A percentile compares a stretch with the other conserved stretches of the same genome.
Evolutionary conservation across 2,113 vertebrate species (phyloP).

Genomic region (Gasterosteus aculeatus): DNA sequence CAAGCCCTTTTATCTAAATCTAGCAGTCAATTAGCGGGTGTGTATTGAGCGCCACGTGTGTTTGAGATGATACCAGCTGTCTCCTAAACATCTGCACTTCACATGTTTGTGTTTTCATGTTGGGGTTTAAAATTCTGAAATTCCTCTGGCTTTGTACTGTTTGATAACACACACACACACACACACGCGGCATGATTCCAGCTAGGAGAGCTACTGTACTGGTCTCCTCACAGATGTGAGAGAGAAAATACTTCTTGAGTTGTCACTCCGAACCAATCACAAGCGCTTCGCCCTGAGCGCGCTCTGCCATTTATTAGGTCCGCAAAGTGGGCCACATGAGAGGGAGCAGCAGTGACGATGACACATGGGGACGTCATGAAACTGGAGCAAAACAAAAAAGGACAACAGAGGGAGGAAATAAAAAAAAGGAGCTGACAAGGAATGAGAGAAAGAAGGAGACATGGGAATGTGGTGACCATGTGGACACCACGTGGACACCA

Average conservation of each 20-base stretch:
- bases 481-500: slow-evolving; percentile 41
- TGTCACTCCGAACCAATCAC: slow-evolving; percentile 43
- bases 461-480: slow-evolving; percentile 18
- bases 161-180: slow-evolving; percentile 30
- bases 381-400: not conserved
- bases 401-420: slow-evolving; percentile 8
- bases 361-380: slow-evolving; percentile 41
- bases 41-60: slow-evolving; percentile 6
- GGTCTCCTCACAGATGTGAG: slow-evolving; percentile 31
- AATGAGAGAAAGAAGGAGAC: not conserved
- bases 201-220: slow-evolving; percentile 6
- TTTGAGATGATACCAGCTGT: not conserved
- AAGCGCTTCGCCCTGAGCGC: slow-evolving; percentile 37
- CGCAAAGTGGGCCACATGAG: slow-evolving; percentile 59
- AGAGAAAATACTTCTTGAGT: slow-evolving; percentile 35
- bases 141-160: not conserved
- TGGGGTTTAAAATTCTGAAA: not conserved
- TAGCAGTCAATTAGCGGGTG: slow-evolving; percentile 6
- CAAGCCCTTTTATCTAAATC: slow-evolving; percentile 10
- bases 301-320: slow-evolving; percentile 61
- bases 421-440: not conserved
- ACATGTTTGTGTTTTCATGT: slow-evolving; percentile 24
- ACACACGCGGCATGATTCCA: slow-evolving; percentile 17
- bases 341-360: slow-evolving; percentile 44
- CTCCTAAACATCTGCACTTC: slow-evolving; percentile 11